Evolutionary conservation across 2,888 invertebrate genomes (phyloP).

Genomic region (Cephus sareptanus): DNA sequence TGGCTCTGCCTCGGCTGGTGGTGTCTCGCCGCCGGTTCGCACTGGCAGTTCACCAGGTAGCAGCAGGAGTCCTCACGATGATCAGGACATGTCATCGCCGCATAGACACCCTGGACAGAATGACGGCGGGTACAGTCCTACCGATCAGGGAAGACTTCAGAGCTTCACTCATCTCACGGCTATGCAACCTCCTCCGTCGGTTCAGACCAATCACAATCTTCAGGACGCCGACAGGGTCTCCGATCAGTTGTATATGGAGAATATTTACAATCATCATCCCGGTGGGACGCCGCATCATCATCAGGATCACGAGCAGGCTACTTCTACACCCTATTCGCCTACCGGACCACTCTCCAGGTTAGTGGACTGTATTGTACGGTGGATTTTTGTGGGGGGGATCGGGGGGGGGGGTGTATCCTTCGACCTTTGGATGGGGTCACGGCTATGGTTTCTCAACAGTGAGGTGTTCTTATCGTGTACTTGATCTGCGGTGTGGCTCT

Average conservation of each 20-base stretch:
- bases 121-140: constrained; percentile 53
- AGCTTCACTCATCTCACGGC: constrained; percentile 60
- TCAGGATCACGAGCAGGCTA: constrained; percentile 55
- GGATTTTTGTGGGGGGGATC: background rate
- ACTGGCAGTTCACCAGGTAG: constrained; percentile 56
- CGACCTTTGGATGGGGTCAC: background rate
- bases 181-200: constrained; percentile 55
- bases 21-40: constrained; percentile 47
- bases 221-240: constrained; percentile 48
- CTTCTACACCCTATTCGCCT: constrained; percentile 50
- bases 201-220: constrained; percentile 43
- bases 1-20: constrained; percentile 20
- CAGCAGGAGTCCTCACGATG: constrained; percentile 57
- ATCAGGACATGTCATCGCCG: constrained; percentile 44
- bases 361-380: constrained; percentile 25
- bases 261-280: constrained; percentile 51
- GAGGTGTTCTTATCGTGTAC: background rate
- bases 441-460: background rate
- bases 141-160: constrained; percentile 51
- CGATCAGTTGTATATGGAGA: constrained; percentile 55
- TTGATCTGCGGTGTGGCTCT: background rate
- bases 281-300: constrained; percentile 50
- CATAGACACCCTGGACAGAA: constrained; percentile 39
- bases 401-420: background rate
- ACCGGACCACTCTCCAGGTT: constrained; percentile 51